Evolutionary conservation across 2,888 invertebrate genomes (phyloP).

Genomic region (Lithophane semibrunnea): DNA sequence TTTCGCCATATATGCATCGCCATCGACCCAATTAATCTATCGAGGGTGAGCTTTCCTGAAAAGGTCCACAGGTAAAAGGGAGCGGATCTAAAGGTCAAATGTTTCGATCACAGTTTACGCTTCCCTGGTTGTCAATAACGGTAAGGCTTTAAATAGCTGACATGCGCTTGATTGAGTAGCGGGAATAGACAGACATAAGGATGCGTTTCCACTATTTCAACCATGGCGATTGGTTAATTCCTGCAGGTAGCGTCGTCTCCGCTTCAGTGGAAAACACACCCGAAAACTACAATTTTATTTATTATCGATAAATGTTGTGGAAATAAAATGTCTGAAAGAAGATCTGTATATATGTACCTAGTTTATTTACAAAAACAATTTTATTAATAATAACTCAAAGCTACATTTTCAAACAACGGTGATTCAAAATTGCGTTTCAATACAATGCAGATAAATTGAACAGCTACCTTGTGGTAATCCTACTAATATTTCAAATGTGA

Average conservation of each 20-base stretch:
- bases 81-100: constrained; percentile 37
- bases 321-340: background rate
- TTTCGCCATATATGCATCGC: background rate
- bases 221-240: no score
- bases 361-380: background rate
- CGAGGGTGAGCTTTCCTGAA: background rate
- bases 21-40: background rate
- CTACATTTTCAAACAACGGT: background rate
- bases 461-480: background rate
- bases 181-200: background rate
- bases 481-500: no score
- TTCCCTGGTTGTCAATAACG: constrained; percentile 8
- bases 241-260: no score
- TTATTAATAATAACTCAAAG: no score
- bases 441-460: background rate
- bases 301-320: background rate
- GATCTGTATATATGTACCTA: background rate
- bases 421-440: background rate
- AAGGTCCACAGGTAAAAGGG: background rate
- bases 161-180: constrained; percentile 11
- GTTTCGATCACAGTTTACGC: constrained; percentile 43
- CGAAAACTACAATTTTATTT: background rate
- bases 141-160: constrained; percentile 25
- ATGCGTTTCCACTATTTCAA: no score
- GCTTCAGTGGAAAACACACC: no score